A percentile compares a stretch with the other conserved stretches of the same genome.
Conservation (phyloP, 1,140 invertebrate genomes). For the Brachionus koreanus region DNA sequence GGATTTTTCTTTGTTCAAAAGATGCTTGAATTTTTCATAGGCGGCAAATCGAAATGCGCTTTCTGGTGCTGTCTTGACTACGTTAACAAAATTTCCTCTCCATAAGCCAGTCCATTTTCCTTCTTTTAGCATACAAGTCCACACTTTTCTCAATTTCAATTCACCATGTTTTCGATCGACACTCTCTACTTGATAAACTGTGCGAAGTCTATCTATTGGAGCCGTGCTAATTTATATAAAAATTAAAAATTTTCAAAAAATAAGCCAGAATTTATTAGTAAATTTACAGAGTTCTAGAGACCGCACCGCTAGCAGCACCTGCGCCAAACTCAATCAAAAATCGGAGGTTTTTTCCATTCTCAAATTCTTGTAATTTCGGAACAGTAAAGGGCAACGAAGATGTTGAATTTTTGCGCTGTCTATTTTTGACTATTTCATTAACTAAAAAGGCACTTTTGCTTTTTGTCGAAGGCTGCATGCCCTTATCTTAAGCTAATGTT, state of each 20-base stretch:
- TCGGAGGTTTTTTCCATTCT: background rate
- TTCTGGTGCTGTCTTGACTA: conserved; percentile 96
- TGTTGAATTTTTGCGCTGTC: conserved; percentile 8
- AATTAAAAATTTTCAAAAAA: background rate
- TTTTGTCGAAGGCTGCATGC: background rate
- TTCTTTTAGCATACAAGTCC: conserved; percentile 70
- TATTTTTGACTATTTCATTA: conserved; percentile 12
- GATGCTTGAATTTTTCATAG: conserved; percentile 73
- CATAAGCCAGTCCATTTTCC: conserved; percentile 83
- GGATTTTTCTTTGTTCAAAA: background rate
- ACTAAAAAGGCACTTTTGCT: conserved; percentile 9
- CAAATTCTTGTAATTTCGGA: background rate
- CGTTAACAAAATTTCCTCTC: conserved; percentile 96
- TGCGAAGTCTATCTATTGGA: conserved; percentile 1
- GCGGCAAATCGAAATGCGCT: conserved; percentile 94
- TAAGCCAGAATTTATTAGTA: background rate
- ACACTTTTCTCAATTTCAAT: background rate
- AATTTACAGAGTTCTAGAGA: conserved; percentile 76
- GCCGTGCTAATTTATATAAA: conserved; percentile 17
- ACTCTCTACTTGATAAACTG: conserved; percentile 39
- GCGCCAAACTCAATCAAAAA: conserved; percentile 66
- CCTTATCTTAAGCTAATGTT: background rate
- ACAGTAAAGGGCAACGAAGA: background rate
- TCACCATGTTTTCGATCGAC: background rate
- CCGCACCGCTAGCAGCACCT: conserved; percentile 88